Percentiles rank a stretch among this genome's conserved stretches.
phyloP scores from a whole-genome alignment of 2,888 invertebrate genomes.

The Unio delphinus region DNA sequence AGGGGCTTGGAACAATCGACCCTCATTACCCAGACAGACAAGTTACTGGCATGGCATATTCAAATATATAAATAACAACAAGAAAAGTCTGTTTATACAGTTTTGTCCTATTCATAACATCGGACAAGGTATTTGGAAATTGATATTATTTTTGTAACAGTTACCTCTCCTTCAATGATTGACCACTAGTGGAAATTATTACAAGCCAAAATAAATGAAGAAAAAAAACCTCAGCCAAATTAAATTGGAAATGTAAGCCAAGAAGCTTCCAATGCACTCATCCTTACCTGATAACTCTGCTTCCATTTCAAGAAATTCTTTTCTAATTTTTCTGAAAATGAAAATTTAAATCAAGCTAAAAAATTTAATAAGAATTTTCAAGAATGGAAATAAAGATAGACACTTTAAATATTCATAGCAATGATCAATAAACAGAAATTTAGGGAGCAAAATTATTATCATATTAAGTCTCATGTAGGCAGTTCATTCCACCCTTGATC shows the following conservation, averaged over 20 bases:
- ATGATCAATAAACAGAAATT: too few species aligned
- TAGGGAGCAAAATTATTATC: too few species aligned
- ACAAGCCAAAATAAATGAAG: not conserved
- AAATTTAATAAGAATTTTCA: not conserved
- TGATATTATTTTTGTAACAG: not conserved
- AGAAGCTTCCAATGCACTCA: not conserved
- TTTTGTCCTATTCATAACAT: too few species aligned
- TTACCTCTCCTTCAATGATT: not conserved
- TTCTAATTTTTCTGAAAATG: conserved; percentile 50
- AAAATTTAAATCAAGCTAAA: not conserved
- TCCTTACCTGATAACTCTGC: conserved; percentile 91
- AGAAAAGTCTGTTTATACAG: too few species aligned
- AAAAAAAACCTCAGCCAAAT: not conserved
- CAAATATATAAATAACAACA: not conserved
- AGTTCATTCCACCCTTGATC: too few species aligned
- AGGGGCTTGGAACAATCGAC: too few species aligned
- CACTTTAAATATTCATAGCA: too few species aligned
- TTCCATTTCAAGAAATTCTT: conserved; percentile 88
- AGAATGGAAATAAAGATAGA: too few species aligned
- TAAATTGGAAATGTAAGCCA: not conserved
- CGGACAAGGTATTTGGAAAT: not conserved
- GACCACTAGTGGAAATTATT: too few species aligned
- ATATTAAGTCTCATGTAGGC: too few species aligned
- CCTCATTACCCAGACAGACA: too few species aligned
- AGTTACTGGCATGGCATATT: not conserved